Evolutionary conservation across 2,797 vertebrate genomes (phyloP), one percentile per base, ranked within the genome.

Genomic region (Melanotaenia trifasciata): DNA sequence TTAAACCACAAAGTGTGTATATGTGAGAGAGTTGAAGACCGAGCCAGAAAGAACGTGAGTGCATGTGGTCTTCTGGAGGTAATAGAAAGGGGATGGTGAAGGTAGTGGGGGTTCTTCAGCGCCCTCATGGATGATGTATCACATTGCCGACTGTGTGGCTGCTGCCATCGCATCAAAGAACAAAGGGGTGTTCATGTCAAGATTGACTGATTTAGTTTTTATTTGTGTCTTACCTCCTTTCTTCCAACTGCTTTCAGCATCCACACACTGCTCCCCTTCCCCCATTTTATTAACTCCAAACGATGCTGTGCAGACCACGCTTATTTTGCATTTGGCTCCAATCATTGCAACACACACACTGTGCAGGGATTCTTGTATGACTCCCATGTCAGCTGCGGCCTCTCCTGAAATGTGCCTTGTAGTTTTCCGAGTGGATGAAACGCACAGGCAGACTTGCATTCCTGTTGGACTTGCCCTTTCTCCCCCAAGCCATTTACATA

Each of bases 171-270:
- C 88, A 91, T 94, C 90, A 90, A 90, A 94, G 93, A 92, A 94
- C 92, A 94, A 92, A 91, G 91, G 86, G 79, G 80, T 93, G 88
- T 94, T 95, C 94, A 94, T 94, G 89, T 92, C 93, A 84, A 86
- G 78, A 71, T 68, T 78, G 90, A 87, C 86, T 93, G 91, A 94
- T 94, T 92, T 89, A 76, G 43, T 88, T 90, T 93, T 94, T 93
- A 93, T 94, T 93, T 92, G 93, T 92, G 88, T 90, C 87, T 83
- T 78, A 76, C 88, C 82, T 77, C 83, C 72, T 57, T 63, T 71
- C 51, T 72, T 69, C 64, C n/a, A 71, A 51, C 80, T 38, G n/a
- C 65, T 67, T 62, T 68, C 71, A 58, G 61, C 74, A 59, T 74
- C 56, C 70, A 72, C 76, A 76, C 76, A 71, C 72, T 73, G 14